phyloP scores from a whole-genome alignment of 2,797 vertebrate genomes.

The Cyprinella venusta region DNA sequence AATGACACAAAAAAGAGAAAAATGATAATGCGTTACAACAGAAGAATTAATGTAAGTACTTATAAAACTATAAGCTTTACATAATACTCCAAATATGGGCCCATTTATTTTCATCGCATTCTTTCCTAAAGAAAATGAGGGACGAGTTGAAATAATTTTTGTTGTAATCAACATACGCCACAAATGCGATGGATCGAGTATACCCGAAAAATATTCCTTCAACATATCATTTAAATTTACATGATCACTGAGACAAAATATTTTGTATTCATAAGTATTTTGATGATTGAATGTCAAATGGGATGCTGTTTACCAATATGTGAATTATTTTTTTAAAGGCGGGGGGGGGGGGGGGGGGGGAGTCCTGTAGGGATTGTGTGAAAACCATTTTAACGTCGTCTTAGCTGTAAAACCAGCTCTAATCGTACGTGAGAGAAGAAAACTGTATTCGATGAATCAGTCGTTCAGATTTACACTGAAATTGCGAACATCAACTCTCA shows the following conservation, averaged over 20 bases:
- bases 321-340: not conserved
- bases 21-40: not conserved
- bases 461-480: not conserved
- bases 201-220: not conserved
- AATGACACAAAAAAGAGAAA: not conserved
- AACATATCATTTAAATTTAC: not conserved
- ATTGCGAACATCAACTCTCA: not conserved
- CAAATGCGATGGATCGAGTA: not conserved
- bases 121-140: not conserved
- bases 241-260: not conserved
- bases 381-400: not conserved
- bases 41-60: not conserved
- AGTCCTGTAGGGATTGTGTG: not conserved
- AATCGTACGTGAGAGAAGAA: not conserved
- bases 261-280: not conserved
- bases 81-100: not conserved
- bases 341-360: too few relatives aligned
- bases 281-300: not conserved
- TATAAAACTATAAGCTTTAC: not conserved
- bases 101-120: not conserved
- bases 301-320: not conserved
- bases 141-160: not conserved
- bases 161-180: not conserved
- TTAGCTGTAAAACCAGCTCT: constrained; percentile 36
- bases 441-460: not conserved